These are phyloP conservation scores for Xanthostigma xanthostigma DNA, from an alignment of 2,888 invertebrate genomes.

Conservation along the genomic window DNA sequence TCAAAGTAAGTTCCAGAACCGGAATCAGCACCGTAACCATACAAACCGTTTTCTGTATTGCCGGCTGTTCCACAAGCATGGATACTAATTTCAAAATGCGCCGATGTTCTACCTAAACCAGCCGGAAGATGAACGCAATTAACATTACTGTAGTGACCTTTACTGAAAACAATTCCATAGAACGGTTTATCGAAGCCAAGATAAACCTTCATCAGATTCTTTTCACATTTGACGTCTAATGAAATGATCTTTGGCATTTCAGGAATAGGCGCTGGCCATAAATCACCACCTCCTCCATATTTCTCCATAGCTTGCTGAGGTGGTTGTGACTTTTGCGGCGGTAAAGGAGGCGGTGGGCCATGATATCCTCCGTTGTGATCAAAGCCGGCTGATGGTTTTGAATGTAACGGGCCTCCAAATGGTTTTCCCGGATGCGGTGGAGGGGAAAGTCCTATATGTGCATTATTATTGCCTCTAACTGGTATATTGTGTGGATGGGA, in stretches of 20 bases:
- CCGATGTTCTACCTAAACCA: conserved; percentile 69
- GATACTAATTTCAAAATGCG: conserved; percentile 82
- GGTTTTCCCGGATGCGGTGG: conserved; percentile 28
- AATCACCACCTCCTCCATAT: conserved; percentile 44
- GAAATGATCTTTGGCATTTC: conserved; percentile 91
- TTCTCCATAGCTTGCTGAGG: conserved; percentile 29
- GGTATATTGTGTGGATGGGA: conserved; percentile 30
- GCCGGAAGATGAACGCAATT: conserved; percentile 86
- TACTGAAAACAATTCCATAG: conserved; percentile 90
- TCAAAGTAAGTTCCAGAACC: conserved; percentile 88
- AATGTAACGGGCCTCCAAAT: conserved; percentile 33
- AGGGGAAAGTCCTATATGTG: conserved; percentile 16
- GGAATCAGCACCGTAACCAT: conserved; percentile 74
- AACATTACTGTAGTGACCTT: conserved; percentile 84
- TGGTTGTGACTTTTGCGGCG: conserved; percentile 29
- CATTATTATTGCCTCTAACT: conserved; percentile 29
- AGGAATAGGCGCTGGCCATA: conserved; percentile 72
- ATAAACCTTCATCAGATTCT: conserved; percentile 85
- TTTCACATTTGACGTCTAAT: conserved; percentile 86
- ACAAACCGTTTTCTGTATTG: conserved; percentile 78
- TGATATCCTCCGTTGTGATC: conserved; percentile 47
- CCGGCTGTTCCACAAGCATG: conserved; percentile 87
- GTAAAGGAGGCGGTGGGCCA: conserved; percentile 55
- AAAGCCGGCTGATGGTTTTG: conserved; percentile 22
- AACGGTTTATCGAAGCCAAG: conserved; percentile 90